These are phyloP conservation scores for Platycheirus albimanus DNA, from an alignment of 2,888 invertebrate genomes.

Conservation along the genomic window DNA sequence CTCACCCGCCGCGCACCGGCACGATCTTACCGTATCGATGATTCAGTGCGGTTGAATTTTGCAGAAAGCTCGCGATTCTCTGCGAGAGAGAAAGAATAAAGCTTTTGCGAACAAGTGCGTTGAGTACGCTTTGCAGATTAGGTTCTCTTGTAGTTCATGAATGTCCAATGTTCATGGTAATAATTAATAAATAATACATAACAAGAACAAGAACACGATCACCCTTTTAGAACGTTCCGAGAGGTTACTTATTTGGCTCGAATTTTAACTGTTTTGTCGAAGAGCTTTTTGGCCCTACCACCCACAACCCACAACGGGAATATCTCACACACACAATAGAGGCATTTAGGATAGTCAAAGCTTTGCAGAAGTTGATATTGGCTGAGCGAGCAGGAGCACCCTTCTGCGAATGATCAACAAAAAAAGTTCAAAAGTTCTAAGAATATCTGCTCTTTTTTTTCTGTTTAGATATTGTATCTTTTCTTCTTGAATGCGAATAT, in stretches of 20 bases:
- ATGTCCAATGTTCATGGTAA: background rate
- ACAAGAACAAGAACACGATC: background rate
- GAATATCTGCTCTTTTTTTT: slow-evolving; percentile 47
- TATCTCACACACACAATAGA: background rate
- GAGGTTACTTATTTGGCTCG: background rate
- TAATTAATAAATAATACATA: no score
- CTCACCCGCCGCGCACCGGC: no score
- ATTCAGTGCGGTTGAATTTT: slow-evolving; percentile 32
- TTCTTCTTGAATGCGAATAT: slow-evolving; percentile 35
- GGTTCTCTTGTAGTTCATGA: background rate
- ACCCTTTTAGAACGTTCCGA: background rate
- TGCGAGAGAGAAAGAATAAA: slow-evolving; percentile 1
- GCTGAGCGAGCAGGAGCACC: slow-evolving; percentile 61
- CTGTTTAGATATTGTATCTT: slow-evolving; percentile 7
- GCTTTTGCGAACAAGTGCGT: slow-evolving; percentile 19
- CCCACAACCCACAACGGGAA: background rate
- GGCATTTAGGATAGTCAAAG: background rate
- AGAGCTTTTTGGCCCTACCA: slow-evolving; percentile 14
- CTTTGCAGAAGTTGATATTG: slow-evolving; percentile 34
- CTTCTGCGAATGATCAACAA: slow-evolving; percentile 50
- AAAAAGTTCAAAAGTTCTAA: slow-evolving; percentile 51
- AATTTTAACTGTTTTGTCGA: slow-evolving; percentile 3
- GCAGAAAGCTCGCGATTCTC: slow-evolving; percentile 51
- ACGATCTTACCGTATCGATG: slow-evolving; percentile 29
- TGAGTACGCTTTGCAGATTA: slow-evolving; percentile 30